Conservation (phyloP, 2,797 vertebrate genomes). For the Chelonia mydas region DNA sequence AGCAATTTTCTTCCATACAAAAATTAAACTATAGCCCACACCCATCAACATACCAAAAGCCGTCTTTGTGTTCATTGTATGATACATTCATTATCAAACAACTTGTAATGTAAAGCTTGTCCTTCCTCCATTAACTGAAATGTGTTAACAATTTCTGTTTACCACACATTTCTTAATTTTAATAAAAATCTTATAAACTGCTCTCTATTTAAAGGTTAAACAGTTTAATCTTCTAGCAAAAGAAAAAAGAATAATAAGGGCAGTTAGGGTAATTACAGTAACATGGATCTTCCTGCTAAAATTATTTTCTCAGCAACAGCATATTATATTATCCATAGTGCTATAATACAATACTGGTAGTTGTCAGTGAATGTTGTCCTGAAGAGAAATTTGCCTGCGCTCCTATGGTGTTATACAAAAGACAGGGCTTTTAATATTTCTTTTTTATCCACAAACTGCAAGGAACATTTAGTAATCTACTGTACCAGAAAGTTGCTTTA, state of each 20-base stretch:
- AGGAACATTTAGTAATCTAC: background rate
- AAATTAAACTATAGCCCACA: background rate
- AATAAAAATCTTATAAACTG: background rate
- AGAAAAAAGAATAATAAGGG: background rate
- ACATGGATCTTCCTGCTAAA: background rate
- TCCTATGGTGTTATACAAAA: background rate
- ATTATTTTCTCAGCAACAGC: background rate
- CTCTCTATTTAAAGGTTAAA: background rate
- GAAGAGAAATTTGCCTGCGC: constrained; percentile 6
- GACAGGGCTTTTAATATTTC: background rate
- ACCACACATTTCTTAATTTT: rapidly evolving
- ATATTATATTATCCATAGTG: background rate
- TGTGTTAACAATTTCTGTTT: rapidly evolving
- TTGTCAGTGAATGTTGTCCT: background rate
- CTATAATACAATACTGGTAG: background rate
- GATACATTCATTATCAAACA: background rate
- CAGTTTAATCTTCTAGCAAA: background rate
- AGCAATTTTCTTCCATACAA: background rate
- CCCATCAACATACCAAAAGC: rapidly evolving
- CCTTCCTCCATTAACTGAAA: background rate
- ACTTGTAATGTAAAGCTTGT: background rate
- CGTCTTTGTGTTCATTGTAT: background rate
- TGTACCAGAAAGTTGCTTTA: background rate
- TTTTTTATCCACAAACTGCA: background rate
- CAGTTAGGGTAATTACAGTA: background rate